Conservation (phyloP, 1,140 invertebrate genomes). For the Pachyrhynchus sulphureomaculatus region DNA sequence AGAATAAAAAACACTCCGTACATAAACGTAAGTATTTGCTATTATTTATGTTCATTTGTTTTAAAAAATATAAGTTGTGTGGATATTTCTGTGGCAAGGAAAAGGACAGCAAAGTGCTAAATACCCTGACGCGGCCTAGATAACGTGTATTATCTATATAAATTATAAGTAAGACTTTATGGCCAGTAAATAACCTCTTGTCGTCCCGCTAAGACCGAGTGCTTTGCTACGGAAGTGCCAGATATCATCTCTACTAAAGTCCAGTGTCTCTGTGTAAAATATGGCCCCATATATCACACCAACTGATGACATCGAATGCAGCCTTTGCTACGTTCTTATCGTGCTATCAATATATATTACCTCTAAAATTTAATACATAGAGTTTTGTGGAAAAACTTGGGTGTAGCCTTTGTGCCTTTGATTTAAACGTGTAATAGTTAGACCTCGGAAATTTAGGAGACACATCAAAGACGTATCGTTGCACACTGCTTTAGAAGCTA, state of each 20-base stretch:
- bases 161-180: slow-evolving; percentile 44
- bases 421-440: too few species aligned
- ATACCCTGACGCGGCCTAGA: slow-evolving; percentile 22
- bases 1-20: too few species aligned
- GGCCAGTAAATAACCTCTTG: slow-evolving; percentile 43
- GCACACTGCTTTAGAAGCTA: too few species aligned
- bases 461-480: too few species aligned
- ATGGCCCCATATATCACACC: slow-evolving; percentile 40
- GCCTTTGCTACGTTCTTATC: slow-evolving; percentile 22
- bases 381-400: not conserved
- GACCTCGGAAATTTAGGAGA: too few species aligned
- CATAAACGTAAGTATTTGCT: too few species aligned
- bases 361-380: slow-evolving; percentile 2
- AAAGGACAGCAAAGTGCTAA: slow-evolving; percentile 19
- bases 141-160: slow-evolving; percentile 40
- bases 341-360: slow-evolving; percentile 18
- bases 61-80: not conserved
- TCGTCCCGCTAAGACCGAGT: slow-evolving; percentile 36
- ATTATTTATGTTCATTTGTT: not conserved
- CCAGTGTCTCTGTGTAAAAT: slow-evolving; percentile 42
- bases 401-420: too few species aligned
- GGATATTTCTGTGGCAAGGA: not conserved
- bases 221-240: slow-evolving; percentile 37
- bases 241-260: slow-evolving; percentile 44
- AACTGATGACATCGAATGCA: slow-evolving; percentile 40